Conservation (phyloP, 2,113 vertebrate species). For the Dendrocopos noguchii region DNA sequence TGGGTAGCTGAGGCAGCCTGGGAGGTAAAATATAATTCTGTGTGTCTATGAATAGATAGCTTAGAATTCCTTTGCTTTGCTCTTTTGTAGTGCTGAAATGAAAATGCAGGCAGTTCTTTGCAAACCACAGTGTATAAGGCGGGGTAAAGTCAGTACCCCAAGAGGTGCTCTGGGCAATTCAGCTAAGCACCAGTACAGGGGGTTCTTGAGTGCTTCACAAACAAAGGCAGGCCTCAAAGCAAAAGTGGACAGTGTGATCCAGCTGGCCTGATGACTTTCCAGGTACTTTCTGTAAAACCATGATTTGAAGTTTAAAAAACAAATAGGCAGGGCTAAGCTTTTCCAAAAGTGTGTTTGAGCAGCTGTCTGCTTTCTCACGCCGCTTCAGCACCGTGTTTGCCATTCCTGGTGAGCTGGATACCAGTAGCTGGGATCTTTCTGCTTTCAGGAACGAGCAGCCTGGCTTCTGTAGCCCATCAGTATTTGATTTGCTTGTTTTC, state of each 20-base stretch:
- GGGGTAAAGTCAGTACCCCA: not conserved
- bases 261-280: not conserved
- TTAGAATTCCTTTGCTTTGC: not conserved
- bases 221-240: not conserved
- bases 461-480: not conserved
- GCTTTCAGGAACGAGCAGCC: not conserved
- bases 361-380: slow-evolving; percentile 32
- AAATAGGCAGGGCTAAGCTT: not conserved
- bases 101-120: not conserved
- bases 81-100: not conserved
- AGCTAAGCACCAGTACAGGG: not conserved
- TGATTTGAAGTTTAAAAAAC: not conserved
- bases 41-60: not conserved
- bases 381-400: not conserved
- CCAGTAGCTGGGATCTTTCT: not conserved
- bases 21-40: not conserved
- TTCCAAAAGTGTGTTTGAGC: slow-evolving; percentile 27
- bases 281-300: not conserved
- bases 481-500: not conserved
- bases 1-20: not conserved
- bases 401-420: not conserved
- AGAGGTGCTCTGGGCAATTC: not conserved
- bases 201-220: not conserved
- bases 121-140: not conserved
- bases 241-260: not conserved